phyloP scores from a whole-genome alignment of 2,888 invertebrate genomes.

The Zygothrica quintamaculata region DNA sequence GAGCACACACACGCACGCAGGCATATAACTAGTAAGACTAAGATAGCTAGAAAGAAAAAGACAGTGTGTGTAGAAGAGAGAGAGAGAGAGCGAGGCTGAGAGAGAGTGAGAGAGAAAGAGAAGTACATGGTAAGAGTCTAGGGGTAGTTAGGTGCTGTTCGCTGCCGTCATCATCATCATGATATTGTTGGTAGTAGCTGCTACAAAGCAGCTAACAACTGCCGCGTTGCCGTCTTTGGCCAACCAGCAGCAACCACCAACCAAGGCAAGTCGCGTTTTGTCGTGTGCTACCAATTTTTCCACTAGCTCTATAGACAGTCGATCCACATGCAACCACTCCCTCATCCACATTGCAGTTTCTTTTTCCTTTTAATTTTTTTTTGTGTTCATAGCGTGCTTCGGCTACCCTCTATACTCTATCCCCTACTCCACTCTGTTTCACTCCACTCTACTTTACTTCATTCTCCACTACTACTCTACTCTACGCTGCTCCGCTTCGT shows the following conservation, averaged over 20 bases:
- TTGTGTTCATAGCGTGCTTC: slow-evolving; percentile 55
- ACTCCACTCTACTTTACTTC: not conserved
- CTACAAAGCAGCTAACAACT: slow-evolving; percentile 32
- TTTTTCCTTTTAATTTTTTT: too few relatives aligned
- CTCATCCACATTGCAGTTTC: slow-evolving; percentile 57
- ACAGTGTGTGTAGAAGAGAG: slow-evolving; percentile 9
- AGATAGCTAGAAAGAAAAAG: not conserved
- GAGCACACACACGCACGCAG: not conserved
- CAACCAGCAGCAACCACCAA: slow-evolving; percentile 76
- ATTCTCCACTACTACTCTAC: slow-evolving; percentile 6
- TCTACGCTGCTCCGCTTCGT: slow-evolving; percentile 6
- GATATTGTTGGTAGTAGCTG: slow-evolving; percentile 14
- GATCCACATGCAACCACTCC: slow-evolving; percentile 68
- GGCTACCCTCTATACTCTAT: slow-evolving; percentile 11
- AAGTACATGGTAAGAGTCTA: slow-evolving; percentile 32
- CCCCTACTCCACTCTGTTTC: slow-evolving; percentile 4
- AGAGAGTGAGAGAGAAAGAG: slow-evolving; percentile 24
- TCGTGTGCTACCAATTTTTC: slow-evolving; percentile 63
- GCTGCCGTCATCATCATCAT: slow-evolving; percentile 50
- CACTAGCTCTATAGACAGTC: slow-evolving; percentile 51
- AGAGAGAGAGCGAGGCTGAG: slow-evolving; percentile 6
- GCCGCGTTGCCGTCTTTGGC: slow-evolving; percentile 56
- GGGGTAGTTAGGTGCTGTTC: slow-evolving; percentile 49
- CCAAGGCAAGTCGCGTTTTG: slow-evolving; percentile 18
- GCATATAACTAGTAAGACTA: not conserved